Base-by-base conservation (phyloP, 1,140 invertebrate genomes). In the Drosophila baimaii region DNA sequence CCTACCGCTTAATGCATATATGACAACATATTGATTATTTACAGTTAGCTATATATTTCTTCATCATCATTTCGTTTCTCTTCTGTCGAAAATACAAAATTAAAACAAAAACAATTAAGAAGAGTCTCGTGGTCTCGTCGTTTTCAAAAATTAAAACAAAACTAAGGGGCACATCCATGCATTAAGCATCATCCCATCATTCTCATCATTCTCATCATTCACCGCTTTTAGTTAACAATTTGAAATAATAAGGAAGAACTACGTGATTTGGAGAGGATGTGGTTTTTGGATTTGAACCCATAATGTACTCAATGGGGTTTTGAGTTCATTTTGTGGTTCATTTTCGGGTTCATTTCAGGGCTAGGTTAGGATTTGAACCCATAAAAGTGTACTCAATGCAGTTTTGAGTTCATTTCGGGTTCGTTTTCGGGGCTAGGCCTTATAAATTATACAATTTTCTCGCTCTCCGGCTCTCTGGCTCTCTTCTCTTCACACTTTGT, bases 71-170 rank as follows among this genome's bases (percentile, higher is more conserved):
- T 77, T 77, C 61, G 51, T 69, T 63, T 83, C 72, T 31, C 52
- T 69, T 80, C 68, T 64, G 73, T 46, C 63, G 62, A 80, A 69
- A 84, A 80, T 72, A 86, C 58, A 86, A 57, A 80, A 79, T 90
- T 65, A 63, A 66, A 69, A 89, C 74, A 85, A 54, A 86, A 81
- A 81, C 59, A 83, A 82, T 75, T 85, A 46, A 81, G 79, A 78
- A 71, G 90, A 91, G 90, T 91, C 90, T 91, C 90, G 81, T 91
- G 72, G 85, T 91, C 90, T 91, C 90, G 75, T 90, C 81, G 71
- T 69, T 83, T 73, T 74, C 69, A 58, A 69, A 64, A 74, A 66
- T 66, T 79, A 74, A 88, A 69, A 74, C 71, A 82, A 73, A 83
- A 59, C 55, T 81, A 76, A 57, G 52, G 56, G 56, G n/a, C 27